These are phyloP conservation scores for Caenorhabditis briggsae DNA, from an alignment of 1,140 invertebrate genomes.

Conservation along the genomic window DNA sequence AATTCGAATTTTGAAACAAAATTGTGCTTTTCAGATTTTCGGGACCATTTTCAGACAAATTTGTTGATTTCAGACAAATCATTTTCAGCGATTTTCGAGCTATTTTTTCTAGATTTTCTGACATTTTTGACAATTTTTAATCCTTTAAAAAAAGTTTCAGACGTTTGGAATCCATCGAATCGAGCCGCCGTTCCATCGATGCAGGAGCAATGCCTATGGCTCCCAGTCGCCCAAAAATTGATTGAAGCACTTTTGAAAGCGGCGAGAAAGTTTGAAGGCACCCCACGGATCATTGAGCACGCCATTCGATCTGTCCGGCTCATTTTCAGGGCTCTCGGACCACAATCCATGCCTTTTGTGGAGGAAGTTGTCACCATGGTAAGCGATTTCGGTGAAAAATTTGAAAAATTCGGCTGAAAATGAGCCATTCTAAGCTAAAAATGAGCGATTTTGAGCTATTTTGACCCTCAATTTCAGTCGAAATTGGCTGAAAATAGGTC, in stretches of 20 bases:
- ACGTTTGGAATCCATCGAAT: neutral
- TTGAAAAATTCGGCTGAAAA: too few relatives aligned
- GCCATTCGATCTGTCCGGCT: constrained; percentile 91
- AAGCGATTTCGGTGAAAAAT: constrained; percentile 3
- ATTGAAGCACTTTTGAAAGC: constrained; percentile 20
- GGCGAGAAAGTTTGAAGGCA: neutral
- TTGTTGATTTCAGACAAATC: too few relatives aligned
- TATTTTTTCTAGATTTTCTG: too few relatives aligned
- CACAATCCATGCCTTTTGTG: constrained; percentile 85
- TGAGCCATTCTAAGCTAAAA: too few relatives aligned
- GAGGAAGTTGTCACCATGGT: constrained; percentile 87
- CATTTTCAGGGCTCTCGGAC: constrained; percentile 87
- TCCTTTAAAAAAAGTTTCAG: neutral
- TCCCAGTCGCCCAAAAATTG: neutral
- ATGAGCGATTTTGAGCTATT: too few relatives aligned
- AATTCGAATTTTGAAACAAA: too few relatives aligned
- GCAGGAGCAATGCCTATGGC: neutral
- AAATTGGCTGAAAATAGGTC: neutral
- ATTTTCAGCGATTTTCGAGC: too few relatives aligned
- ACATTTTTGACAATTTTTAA: neutral
- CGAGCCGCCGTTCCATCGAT: too few relatives aligned
- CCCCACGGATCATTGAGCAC: constrained; percentile 82
- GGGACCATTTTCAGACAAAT: too few relatives aligned
- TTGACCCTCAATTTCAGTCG: too few relatives aligned
- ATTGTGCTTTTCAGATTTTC: too few relatives aligned